Evolutionary conservation across 2,888 invertebrate genomes (phyloP).

Genomic region (Tuta absoluta): DNA sequence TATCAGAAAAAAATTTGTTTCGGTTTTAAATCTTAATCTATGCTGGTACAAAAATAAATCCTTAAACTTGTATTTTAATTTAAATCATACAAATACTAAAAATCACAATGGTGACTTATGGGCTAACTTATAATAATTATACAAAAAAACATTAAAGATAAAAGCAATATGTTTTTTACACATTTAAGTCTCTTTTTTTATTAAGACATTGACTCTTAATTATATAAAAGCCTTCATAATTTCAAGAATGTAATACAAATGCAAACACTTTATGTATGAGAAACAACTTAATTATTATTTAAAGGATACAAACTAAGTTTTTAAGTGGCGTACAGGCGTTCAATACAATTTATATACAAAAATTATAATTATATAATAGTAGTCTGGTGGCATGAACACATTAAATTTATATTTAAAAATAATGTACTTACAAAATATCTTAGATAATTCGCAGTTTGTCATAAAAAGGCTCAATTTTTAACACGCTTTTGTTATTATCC

Average conservation of each 20-base stretch:
- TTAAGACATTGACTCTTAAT: conserved; percentile 4
- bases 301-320: conserved; percentile 35
- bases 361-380: conserved; percentile 36
- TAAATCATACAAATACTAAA: conserved; percentile 58
- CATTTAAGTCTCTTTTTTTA: conserved; percentile 15
- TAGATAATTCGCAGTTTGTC: not conserved
- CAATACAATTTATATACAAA: conserved; percentile 45
- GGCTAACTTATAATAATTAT: conserved; percentile 45
- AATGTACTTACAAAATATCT: conserved; percentile 36
- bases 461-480: not conserved
- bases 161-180: conserved; percentile 8
- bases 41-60: conserved; percentile 73
- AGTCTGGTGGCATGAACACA: conserved; percentile 66
- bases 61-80: conserved; percentile 41
- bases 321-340: conserved; percentile 32
- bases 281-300: conserved; percentile 49
- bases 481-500: not conserved
- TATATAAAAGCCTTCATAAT: not conserved
- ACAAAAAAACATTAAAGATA: conserved; percentile 24
- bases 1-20: not conserved
- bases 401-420: conserved; percentile 37
- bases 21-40: not conserved
- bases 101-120: conserved; percentile 73
- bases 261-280: not conserved
- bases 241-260: not conserved